A percentile compares a stretch with the other conserved stretches of the same genome.
These are phyloP conservation scores for Mesembrinibis cayennensis DNA, from an alignment of 2,113 vertebrate genomes.

Conservation along the genomic window DNA sequence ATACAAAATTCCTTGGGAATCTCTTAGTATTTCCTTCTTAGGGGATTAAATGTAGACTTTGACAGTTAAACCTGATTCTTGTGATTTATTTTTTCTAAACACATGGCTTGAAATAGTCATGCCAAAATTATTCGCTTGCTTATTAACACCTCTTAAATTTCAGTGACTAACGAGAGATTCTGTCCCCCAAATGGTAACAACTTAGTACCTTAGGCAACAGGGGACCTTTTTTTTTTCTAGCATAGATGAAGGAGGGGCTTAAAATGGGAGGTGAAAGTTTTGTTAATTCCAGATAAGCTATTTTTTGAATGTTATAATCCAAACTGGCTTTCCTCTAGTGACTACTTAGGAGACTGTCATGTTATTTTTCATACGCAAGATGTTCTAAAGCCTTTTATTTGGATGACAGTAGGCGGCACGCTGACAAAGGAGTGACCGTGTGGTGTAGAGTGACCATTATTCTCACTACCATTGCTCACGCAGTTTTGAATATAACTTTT, in stretches of 20 bases:
- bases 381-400: slow-evolving; percentile 3
- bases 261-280: background rate
- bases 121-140: background rate
- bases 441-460: background rate
- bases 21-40: background rate
- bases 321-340: background rate
- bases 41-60: background rate
- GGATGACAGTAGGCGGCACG: background rate
- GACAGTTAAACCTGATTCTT: background rate
- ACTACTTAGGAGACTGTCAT: background rate
- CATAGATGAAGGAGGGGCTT: background rate
- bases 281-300: background rate
- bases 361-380: background rate
- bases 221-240: background rate
- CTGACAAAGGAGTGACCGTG: background rate
- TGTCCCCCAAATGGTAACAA: background rate
- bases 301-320: background rate
- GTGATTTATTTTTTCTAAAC: background rate
- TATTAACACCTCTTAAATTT: background rate
- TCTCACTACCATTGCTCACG: background rate
- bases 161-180: background rate
- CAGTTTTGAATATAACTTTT: background rate
- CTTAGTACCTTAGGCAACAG: background rate
- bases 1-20: background rate
- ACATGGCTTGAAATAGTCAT: background rate